Evolutionary conservation across 2,888 invertebrate genomes (phyloP).

Genomic region (Mesorhabditis sp.): DNA sequence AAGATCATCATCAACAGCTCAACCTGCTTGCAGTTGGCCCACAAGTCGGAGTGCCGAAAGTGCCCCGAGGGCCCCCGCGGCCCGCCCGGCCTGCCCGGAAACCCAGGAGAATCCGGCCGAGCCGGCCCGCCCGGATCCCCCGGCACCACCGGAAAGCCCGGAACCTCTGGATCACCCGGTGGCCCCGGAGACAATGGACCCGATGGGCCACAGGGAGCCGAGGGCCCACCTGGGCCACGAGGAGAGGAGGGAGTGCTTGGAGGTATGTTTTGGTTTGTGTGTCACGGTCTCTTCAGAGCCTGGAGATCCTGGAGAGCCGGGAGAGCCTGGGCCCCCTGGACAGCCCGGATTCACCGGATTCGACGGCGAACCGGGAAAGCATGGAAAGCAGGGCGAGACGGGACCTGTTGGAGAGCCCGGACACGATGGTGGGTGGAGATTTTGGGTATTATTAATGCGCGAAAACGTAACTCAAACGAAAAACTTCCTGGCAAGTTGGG

Average conservation of each 20-base stretch:
- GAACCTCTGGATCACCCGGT: neutral
- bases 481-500: no score
- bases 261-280: neutral
- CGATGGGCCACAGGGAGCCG: neutral
- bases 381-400: neutral
- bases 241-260: constrained; percentile 3
- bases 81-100: neutral
- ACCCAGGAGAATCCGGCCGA: neutral
- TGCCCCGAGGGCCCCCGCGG: neutral
- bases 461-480: no score
- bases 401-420: neutral
- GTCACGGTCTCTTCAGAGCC: neutral
- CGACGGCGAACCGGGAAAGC: neutral
- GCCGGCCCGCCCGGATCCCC: neutral
- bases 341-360: constrained; percentile 1
- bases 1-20: neutral
- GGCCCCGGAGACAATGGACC: neutral
- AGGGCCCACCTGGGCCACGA: neutral
- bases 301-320: constrained; percentile 4
- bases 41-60: neutral
- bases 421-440: neutral
- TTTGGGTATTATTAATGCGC: no score
- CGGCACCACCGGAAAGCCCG: neutral
- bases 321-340: constrained; percentile 1
- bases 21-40: neutral